Conservation (phyloP, 2,797 vertebrate species). For the Thaleichthys pacificus region DNA sequence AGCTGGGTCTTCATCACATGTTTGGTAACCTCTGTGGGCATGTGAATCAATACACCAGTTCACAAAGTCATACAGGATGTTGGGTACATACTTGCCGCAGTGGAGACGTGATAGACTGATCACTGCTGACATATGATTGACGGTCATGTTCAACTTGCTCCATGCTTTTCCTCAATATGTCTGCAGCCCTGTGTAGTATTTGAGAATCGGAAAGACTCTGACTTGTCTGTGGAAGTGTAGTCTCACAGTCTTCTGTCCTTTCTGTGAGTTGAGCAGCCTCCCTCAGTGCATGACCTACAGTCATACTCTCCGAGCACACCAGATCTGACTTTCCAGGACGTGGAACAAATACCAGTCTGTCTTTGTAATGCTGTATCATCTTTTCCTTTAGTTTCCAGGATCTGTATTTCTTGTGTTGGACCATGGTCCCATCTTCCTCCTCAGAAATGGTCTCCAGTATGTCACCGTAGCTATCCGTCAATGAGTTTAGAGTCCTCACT, state of each 20-base stretch:
- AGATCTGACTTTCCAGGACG: conserved; percentile 24
- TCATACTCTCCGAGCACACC: conserved; percentile 20
- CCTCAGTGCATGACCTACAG: conserved; percentile 31
- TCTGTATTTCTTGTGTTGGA: conserved; percentile 6
- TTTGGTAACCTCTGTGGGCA: conserved; percentile 17
- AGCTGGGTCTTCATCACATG: conserved; percentile 15
- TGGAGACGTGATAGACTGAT: no score
- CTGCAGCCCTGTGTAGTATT: conserved; percentile 12
- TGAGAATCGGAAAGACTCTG: conserved; percentile 11
- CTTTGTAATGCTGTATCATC: conserved; percentile 15
- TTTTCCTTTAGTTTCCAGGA: conserved; percentile 26
- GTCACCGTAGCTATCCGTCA: conserved; percentile 11
- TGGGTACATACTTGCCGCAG: conserved; percentile 27
- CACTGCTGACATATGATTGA: conserved; percentile 23
- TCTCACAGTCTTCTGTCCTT: conserved; percentile 12
- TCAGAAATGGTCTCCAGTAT: conserved; percentile 10
- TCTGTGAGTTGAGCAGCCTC: conserved; percentile 21
- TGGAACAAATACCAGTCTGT: conserved; percentile 26
- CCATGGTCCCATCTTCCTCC: neutral
- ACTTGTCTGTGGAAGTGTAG: conserved; percentile 13
- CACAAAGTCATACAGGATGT: conserved; percentile 28
- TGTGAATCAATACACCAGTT: conserved; percentile 24
- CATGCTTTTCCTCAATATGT: conserved; percentile 24
- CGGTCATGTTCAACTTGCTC: conserved; percentile 17
- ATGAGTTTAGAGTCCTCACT: conserved; percentile 15